Conservation (phyloP, 2,888 invertebrate species). For the Terebella lapidaria region DNA sequence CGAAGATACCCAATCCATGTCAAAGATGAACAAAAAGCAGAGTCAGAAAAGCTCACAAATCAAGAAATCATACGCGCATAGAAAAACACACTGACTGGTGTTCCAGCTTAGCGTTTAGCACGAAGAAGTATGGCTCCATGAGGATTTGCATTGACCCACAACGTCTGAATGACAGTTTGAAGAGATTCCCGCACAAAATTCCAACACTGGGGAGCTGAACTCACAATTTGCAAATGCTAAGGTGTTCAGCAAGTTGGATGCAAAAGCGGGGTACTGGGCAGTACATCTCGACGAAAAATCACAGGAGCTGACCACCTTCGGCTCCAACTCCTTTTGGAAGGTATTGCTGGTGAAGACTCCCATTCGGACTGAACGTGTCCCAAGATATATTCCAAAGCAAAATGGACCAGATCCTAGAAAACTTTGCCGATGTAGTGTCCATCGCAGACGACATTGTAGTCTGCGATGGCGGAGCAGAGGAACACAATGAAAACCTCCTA, state of each 20-base stretch:
- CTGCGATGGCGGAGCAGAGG: no score
- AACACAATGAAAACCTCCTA: no score
- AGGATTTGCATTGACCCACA: neutral
- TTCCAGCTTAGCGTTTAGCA: neutral
- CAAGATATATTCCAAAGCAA: no score
- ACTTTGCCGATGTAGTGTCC: conserved; percentile 9
- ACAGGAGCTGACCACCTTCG: neutral
- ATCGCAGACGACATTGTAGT: conserved; percentile 16
- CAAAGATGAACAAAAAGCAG: neutral
- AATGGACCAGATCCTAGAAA: conserved; percentile 3
- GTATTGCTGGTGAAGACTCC: no score
- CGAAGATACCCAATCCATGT: neutral
- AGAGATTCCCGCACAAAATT: neutral
- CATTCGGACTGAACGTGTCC: no score
- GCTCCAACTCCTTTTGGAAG: no score
- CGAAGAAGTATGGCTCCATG: neutral
- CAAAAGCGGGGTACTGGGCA: neutral
- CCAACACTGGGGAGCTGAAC: neutral
- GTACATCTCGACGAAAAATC: neutral
- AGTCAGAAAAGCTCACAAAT: neutral
- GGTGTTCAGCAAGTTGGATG: neutral
- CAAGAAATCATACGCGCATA: neutral
- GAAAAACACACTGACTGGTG: neutral
- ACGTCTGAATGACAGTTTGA: neutral
- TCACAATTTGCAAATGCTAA: neutral